phyloP scores from a whole-genome alignment of 2,888 invertebrate genomes.

The Silvanus unidentatus region DNA sequence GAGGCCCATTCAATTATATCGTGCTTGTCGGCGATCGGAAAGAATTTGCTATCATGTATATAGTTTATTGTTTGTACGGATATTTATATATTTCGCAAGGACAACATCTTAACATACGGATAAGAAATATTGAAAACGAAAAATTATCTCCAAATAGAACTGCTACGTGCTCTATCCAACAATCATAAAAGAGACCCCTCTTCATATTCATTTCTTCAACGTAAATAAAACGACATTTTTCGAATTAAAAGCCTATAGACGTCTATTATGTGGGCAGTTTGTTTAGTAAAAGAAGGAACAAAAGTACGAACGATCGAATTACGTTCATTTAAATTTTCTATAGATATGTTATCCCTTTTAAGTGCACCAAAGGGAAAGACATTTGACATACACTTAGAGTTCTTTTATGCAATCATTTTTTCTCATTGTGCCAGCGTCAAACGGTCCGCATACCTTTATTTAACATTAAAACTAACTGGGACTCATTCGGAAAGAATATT shows the following conservation, averaged over 20 bases:
- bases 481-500: no score
- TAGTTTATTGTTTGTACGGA: constrained; percentile 23
- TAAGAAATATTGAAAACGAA: no score
- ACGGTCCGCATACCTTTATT: no score
- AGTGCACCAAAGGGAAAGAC: constrained; percentile 1
- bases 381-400: neutral
- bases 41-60: constrained; percentile 29
- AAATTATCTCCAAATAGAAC: no score
- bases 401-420: neutral
- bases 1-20: constrained; percentile 38
- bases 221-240: neutral
- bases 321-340: constrained; percentile 26
- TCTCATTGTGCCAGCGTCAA: no score
- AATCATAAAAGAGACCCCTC: no score
- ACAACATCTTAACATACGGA: no score
- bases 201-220: neutral
- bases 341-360: constrained; percentile 14
- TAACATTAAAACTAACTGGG: no score
- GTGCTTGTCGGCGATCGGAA: constrained; percentile 27
- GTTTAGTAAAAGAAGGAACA: constrained; percentile 26
- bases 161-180: no score
- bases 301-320: constrained; percentile 30
- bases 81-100: neutral
- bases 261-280: constrained; percentile 6
- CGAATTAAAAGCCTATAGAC: neutral